A percentile compares a stretch with the other conserved stretches of the same genome.
phyloP scores from a whole-genome alignment of 1,140 invertebrate genomes.

The Drosophila biarmipes region DNA sequence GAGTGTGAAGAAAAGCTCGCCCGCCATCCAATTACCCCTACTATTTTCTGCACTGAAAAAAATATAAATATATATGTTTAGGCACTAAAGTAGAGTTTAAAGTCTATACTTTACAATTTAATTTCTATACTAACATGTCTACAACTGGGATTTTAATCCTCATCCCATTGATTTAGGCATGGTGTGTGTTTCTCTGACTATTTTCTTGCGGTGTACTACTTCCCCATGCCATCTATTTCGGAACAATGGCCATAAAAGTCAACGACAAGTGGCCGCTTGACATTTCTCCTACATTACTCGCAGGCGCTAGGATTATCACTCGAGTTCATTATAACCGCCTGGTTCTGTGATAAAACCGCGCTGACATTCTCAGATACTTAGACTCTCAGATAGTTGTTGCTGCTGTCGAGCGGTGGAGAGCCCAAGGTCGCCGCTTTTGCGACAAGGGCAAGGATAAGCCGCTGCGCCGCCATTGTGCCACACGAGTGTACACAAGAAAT shows the following conservation, averaged over 20 bases:
- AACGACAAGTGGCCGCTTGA: slow-evolving; percentile 56
- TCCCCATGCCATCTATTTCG: slow-evolving; percentile 1
- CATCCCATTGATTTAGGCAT: no score
- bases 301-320: slow-evolving; percentile 72
- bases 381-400: neutral
- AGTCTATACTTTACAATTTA: no score
- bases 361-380: slow-evolving; percentile 4
- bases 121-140: no score
- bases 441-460: slow-evolving; percentile 76
- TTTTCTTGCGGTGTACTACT: no score
- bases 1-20: slow-evolving; percentile 10
- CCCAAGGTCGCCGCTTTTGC: slow-evolving; percentile 69
- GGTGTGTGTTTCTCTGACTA: no score
- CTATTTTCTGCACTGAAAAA: no score
- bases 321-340: slow-evolving; percentile 74
- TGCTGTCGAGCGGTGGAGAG: slow-evolving; percentile 26
- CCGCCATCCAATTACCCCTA: no score
- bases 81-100: no score
- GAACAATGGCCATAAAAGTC: slow-evolving; percentile 55
- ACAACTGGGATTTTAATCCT: no score
- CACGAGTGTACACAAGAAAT: slow-evolving; percentile 33
- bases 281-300: slow-evolving; percentile 54
- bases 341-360: slow-evolving; percentile 47
- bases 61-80: no score
- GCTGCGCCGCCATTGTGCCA: slow-evolving; percentile 47